A percentile compares a stretch with the other conserved stretches of the same genome.
Evolutionary conservation across 1,140 invertebrate genomes (phyloP).

Genomic region (Octopus sinensis): DNA sequence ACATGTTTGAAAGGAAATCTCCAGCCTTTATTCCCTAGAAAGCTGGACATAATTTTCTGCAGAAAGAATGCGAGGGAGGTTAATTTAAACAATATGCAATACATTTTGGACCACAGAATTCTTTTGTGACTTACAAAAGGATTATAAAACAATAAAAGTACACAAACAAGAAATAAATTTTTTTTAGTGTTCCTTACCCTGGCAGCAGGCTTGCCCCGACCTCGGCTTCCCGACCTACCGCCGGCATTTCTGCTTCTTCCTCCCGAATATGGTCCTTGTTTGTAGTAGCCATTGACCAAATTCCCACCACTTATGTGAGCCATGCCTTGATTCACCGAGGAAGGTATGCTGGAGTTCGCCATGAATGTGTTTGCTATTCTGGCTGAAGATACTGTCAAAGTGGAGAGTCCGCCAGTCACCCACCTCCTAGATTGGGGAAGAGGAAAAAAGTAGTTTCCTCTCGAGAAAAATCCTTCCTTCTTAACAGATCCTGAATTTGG

Average conservation of each 20-base stretch:
- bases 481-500: no score
- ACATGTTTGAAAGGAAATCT: no score
- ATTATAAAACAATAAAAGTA: no score
- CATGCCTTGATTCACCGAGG: not conserved
- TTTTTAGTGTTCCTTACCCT: not conserved
- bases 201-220: not conserved
- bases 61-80: no score
- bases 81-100: no score
- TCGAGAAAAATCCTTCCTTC: no score
- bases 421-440: constrained; percentile 1
- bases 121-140: no score
- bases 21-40: no score
- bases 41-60: no score
- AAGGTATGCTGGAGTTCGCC: not conserved
- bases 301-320: constrained; percentile 3
- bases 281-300: constrained; percentile 3
- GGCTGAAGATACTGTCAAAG: not conserved
- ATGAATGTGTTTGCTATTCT: not conserved
- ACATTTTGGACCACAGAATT: no score
- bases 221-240: not conserved
- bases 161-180: no score
- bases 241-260: not conserved
- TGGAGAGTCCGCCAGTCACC: not conserved
- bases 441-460: no score
- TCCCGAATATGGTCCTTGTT: not conserved